Evolutionary conservation across 2,888 invertebrate genomes (phyloP), one percentile per base, ranked within the genome.

Genomic region (Folsomia candida): DNA sequence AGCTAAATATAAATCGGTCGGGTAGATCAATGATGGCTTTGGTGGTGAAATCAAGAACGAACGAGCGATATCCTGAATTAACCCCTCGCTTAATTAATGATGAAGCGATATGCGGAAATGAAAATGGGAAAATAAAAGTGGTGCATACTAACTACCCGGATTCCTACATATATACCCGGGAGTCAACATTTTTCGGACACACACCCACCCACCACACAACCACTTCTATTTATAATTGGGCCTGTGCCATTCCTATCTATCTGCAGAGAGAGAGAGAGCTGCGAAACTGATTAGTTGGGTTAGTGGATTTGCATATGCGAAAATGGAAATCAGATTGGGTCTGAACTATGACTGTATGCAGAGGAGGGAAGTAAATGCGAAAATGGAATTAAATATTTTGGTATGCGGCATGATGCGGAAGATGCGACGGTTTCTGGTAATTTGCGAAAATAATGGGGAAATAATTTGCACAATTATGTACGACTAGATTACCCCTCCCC

Each of bases 171-270:
- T 37, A 37, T 14, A 9, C 37, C 4, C 37, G 6, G 14, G 6
- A 37, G 6, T 37, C 37, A 37, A 4, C 14, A 37, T 37, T n/a
- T n/a, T n/a, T 37, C 37, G 6, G 37, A 37, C 4, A 54, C 54
- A 54, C 54, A 54, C 18, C 54, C 54, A 54, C 54, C 54, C 54
- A 54, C 54, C n/a, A n/a, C n/a, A n/a, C n/a, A n/a, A n/a, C n/a
- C n/a, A 20, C 54, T 6, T 54, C 54, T 54, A 54, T 54, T 54
- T 54, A 14, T 54, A 54, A 20, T 37, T 37, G 37, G 4, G 37
- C 6, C 14, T 37, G 37, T 4, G n/a, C n/a, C n/a, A n/a, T n/a
- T 37, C 14, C 6, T 37, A 9, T 4, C 6, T 37, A 14, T 37
- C 37, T 14, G 4, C n/a, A n/a, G n/a, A n/a, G n/a, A n/a, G n/a